Evolutionary conservation across 30 jellyfish, hydroid and myxozoan genomes (phyloP), one percentile per base, ranked within the genome.

Genomic region (Aurelia sp.): DNA sequence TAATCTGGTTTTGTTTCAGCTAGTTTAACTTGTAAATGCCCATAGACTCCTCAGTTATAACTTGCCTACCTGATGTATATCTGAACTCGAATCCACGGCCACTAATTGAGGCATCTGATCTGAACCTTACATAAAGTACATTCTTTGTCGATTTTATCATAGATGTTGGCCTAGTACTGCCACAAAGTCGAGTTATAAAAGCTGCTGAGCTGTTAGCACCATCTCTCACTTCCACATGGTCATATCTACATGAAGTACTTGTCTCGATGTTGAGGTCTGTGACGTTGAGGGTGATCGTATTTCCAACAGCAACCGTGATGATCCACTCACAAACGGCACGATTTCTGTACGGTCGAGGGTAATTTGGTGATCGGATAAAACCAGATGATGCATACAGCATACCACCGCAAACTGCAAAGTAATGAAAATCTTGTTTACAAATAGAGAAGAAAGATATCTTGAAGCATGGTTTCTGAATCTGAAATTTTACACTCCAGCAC

Each of bases 331-430:
- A 91, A 9, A 48, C 72, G 57, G 87, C 80, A 11, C 40, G 17
- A 76, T 90, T 75, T n/a, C 73, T 68, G 90, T 91, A 91, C 1
- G 87, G 82, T 18, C 31, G 72, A 13, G 98, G 98, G 80, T 92
- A 92, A 84, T 57, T 57, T 16, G 96, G 97, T 2, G 97, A 86
- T 13, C 83, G 79, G 18, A 92, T 87, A 63, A 81, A 84, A 4
- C 98, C 98, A 21, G 91, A 71, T 2, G 85, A 35, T 19, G 72
- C 70, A n/a, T 80, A 86, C 78, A 92, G 67, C 72, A 55, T 72
- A 60, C 98, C 98, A 13, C 98, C 98, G 55, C 98, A 92, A 13
- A 74, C 98, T 80, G 79, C 27, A 81, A 78, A 53, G 22, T 7
- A 13, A 31, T n/a, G 3, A 60, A 44, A 44, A 9, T 44, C 55